Evolutionary conservation across 2,888 invertebrate genomes (phyloP), one percentile per base, ranked within the genome.

Genomic region (Merodon equestris): DNA sequence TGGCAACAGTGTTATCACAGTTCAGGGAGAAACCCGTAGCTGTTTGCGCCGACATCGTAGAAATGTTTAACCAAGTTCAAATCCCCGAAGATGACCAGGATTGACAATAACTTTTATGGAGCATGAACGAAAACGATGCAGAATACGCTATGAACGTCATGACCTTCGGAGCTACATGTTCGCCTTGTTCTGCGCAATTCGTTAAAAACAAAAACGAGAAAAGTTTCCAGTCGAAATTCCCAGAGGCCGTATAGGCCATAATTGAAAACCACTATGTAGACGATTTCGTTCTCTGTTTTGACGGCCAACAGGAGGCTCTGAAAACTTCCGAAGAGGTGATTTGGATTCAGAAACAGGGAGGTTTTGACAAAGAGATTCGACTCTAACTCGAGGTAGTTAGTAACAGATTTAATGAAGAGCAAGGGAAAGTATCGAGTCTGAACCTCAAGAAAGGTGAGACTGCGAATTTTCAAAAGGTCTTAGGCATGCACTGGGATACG

Each of bases 131-230:
- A 0, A 19, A 15, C 2, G 1, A 48, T 0, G 40, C 50, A 0
- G 34, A 44, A 1, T 48, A 27, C 9, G 40, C 56, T 9, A 64
- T 64, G 64, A 4, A 53, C 0, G 45, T 38, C 17, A 67, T 67
- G 67, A 45, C 38, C 1, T 74, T 74, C n/a, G 67, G 73, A 13
- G 60, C 67, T n/a, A 64, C 44, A 0, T 67, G 45, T 13, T 66
- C 45, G 3, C 67, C 64, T 45, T 66, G 54, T 9, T 54, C 40
- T 4, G 81, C 74, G 9, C 81, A 82, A 17, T 83, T 54, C 57
- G 72, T 82, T 9, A 82, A 82, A 42, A 60, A 74, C 17, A 15
- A 13, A 12, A 68, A 56, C 19, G 75, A 44, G 54, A 19, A 34
- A 4, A 44, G 44, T 2, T 61, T 48, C 42, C 10, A 10, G 4